Conservation (phyloP, 2,888 invertebrate species). For the Tupiocoris notatus region DNA sequence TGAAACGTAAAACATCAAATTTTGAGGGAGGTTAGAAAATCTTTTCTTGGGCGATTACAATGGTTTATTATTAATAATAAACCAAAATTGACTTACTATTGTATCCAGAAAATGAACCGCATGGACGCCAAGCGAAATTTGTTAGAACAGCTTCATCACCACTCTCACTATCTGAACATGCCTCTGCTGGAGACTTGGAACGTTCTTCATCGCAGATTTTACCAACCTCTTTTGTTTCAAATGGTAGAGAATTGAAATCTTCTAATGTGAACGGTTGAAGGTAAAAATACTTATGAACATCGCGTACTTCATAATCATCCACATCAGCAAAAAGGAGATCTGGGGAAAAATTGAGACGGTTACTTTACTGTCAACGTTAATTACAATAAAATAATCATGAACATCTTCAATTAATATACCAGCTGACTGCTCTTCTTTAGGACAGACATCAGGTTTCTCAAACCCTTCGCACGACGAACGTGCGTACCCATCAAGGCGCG, state of each 20-base stretch:
- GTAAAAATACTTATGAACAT: background rate
- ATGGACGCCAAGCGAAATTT: constrained; percentile 10
- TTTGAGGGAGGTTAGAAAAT: too few relatives aligned
- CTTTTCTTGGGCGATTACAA: too few relatives aligned
- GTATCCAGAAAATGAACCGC: constrained; percentile 1
- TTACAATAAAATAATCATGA: too few relatives aligned
- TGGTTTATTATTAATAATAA: too few relatives aligned
- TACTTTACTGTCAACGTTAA: too few relatives aligned
- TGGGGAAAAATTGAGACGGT: too few relatives aligned
- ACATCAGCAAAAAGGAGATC: constrained; percentile 15
- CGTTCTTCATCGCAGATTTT: background rate
- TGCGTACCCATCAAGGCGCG: constrained; percentile 5
- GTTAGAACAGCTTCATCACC: background rate
- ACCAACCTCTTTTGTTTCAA: background rate
- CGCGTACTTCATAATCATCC: background rate
- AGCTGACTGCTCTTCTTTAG: constrained; percentile 5
- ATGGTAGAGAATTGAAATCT: constrained; percentile 3
- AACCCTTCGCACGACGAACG: background rate
- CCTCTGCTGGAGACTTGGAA: background rate
- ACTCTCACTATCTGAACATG: background rate
- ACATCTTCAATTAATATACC: too few relatives aligned
- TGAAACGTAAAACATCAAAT: too few relatives aligned
- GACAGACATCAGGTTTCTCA: background rate
- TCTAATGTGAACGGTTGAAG: constrained; percentile 21
- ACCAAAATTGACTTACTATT: constrained; percentile 18